These are phyloP conservation scores for Megalurothrips usitatus DNA, from an alignment of 2,888 invertebrate species.

Conservation along the genomic window DNA sequence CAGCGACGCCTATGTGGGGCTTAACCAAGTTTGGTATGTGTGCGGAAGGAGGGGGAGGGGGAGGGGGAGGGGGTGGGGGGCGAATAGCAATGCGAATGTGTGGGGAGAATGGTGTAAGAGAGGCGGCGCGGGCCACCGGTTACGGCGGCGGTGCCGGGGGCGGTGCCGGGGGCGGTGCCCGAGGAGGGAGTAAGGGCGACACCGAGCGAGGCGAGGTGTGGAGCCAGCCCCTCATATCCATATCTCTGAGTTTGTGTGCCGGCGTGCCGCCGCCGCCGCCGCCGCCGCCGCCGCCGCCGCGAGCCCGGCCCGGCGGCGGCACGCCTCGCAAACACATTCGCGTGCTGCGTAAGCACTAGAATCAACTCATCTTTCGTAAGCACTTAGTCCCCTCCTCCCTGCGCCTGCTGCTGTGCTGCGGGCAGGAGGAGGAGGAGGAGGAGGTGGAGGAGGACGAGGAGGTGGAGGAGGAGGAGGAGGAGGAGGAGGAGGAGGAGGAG, in stretches of 20 bases:
- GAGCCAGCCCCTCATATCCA: neutral
- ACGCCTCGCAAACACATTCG: neutral
- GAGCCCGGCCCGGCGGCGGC: neutral
- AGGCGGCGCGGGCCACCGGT: too few relatives aligned
- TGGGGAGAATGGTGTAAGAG: too few relatives aligned
- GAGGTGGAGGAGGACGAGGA: too few relatives aligned
- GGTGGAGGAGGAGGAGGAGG: too few relatives aligned
- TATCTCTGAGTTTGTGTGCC: conserved; percentile 6
- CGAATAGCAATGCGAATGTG: neutral
- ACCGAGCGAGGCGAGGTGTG: neutral
- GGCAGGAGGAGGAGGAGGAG: too few relatives aligned
- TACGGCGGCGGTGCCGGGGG: too few relatives aligned
- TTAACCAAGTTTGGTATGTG: neutral
- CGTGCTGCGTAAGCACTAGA: conserved; percentile 11
- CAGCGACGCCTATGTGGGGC: too few relatives aligned
- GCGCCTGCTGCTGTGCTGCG: too few relatives aligned
- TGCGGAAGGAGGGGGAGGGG: neutral
- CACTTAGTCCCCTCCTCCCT: neutral
- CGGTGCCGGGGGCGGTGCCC: too few relatives aligned
- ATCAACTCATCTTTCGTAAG: neutral
- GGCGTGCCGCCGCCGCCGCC: neutral
- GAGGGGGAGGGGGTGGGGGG: neutral
- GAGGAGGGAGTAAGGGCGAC: neutral
- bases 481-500: too few relatives aligned
- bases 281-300: neutral